Base-by-base conservation (phyloP, 2,797 vertebrate species). In the Manis crassicaudata region DNA sequence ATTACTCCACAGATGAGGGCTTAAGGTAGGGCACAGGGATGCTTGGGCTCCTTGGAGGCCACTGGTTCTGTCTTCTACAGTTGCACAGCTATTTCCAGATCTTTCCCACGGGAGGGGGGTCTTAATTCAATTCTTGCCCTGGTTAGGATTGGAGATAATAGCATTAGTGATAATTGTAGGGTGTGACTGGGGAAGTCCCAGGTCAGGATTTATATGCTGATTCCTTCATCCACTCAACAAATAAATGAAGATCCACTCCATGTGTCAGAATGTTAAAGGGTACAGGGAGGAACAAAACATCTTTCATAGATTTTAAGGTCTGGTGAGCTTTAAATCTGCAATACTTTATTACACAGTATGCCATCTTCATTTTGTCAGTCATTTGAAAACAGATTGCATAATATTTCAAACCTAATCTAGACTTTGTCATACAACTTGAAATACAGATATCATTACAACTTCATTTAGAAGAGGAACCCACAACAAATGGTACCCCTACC, bases 381-480 rank as follows among this genome's bases (percentile, higher is more conserved):
- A 63, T 68, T 75, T 65, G 72, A 95, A 82, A 58, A 84, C 23
- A 94, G 52, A 87, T 35, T 62, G 27, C 9, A 60, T 84, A 52
- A 46, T 87, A 73, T 82, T 93, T 92, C 29, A 85, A 82, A 9
- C 32, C 88, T 40, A 70, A 21, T 60, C n/a, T 60, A 68, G 82
- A 77, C 18, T 76, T 63, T 58, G 52, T 29, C 60, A 52, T 11
- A 93, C 18, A 92, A 35, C 23, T 85, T 93, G 65, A 92, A 96
- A 91, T 32, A 93, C 37, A 88, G 80, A 67, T 80, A 50, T 60
- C 52, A 92, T 58, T 58, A 73, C 23, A 67, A 90, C 56, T 76
- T 91, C 70, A n/a, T 83, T 93, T 88, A 72, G 37, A 86, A 92
- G 68, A 92, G 21, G 54, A 46, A 40, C 35, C 37, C 52, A 65